Evolutionary conservation across 2,888 invertebrate species (phyloP).

Genomic region (Pachycephus smyrnensis): DNA sequence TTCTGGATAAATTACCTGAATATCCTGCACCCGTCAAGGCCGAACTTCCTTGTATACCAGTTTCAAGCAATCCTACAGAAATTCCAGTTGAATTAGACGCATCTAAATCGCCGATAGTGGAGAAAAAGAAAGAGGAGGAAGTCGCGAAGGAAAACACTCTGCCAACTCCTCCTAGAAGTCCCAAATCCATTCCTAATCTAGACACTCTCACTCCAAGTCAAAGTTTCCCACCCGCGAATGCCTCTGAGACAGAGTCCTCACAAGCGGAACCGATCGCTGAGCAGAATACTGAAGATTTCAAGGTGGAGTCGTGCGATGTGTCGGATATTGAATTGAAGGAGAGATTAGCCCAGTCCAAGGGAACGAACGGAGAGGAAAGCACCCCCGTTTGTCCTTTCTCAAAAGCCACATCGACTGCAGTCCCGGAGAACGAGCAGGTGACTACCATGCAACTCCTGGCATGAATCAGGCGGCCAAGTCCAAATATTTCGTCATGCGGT

Average conservation of each 20-base stretch:
- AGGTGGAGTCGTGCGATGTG: slow-evolving; percentile 53
- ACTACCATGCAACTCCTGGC: slow-evolving; percentile 52
- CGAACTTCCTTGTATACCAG: too few species aligned
- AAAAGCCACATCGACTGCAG: slow-evolving; percentile 34
- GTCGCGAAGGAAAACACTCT: slow-evolving; percentile 22
- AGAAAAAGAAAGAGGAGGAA: too few species aligned
- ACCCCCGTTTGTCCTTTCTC: slow-evolving; percentile 19
- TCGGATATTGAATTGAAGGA: slow-evolving; percentile 55
- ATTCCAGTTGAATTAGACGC: too few species aligned
- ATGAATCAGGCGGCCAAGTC: slow-evolving; percentile 50
- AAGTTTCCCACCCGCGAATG: neutral
- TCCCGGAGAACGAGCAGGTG: slow-evolving; percentile 58
- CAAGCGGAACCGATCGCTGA: slow-evolving; percentile 27
- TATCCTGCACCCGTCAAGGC: too few species aligned
- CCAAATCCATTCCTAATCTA: slow-evolving; percentile 24
- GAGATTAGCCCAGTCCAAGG: slow-evolving; percentile 47
- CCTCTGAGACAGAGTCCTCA: slow-evolving; percentile 19
- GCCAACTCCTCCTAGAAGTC: slow-evolving; percentile 49
- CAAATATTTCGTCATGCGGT: slow-evolving; percentile 43
- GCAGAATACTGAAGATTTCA: slow-evolving; percentile 47
- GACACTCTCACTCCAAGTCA: neutral
- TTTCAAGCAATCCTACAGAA: too few species aligned
- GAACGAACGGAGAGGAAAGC: slow-evolving; percentile 36
- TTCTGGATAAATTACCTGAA: too few species aligned
- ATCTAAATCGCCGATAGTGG: too few species aligned